phyloP scores from a whole-genome alignment of 2,113 vertebrate genomes.

The Percina caprodes region DNA sequence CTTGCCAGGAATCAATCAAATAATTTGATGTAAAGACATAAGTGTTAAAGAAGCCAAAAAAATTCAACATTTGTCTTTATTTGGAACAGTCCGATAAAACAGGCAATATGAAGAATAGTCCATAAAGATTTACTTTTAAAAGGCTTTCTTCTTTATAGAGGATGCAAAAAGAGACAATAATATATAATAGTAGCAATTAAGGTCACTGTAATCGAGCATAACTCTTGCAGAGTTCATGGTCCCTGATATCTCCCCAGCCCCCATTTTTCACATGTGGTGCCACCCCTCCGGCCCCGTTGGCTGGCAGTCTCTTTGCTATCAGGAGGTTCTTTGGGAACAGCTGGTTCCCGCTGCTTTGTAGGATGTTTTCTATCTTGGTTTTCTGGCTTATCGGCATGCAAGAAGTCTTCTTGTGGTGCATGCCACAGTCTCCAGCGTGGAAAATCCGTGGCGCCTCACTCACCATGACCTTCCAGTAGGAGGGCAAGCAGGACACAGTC shows the following conservation, averaged over 20 bases:
- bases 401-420: slow-evolving; percentile 95
- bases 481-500: slow-evolving; percentile 93
- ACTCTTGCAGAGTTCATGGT: slow-evolving; percentile 99
- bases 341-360: slow-evolving; percentile 90
- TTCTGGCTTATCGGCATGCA: slow-evolving; percentile 93
- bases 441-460: slow-evolving; percentile 93
- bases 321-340: slow-evolving; percentile 92
- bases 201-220: slow-evolving; percentile 96
- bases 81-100: slow-evolving; percentile 85
- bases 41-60: slow-evolving; percentile 76
- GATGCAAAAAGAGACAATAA: slow-evolving; percentile 83
- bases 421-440: slow-evolving; percentile 97
- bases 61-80: slow-evolving; percentile 84
- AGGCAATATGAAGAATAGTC: slow-evolving; percentile 86
- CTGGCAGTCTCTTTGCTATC: slow-evolving; percentile 90
- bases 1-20: slow-evolving; percentile 35
- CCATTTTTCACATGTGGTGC: slow-evolving; percentile 98
- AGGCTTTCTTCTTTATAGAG: slow-evolving; percentile 84
- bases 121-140: slow-evolving; percentile 83
- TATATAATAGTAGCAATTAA: slow-evolving; percentile 78
- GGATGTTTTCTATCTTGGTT: slow-evolving; percentile 92
- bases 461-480: slow-evolving; percentile 97
- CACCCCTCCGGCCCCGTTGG: slow-evolving; percentile 86
- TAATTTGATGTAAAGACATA: slow-evolving; percentile 59
- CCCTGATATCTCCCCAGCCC: slow-evolving; percentile 98